Evolutionary conservation across 2,888 invertebrate species (phyloP), one percentile per base, ranked within the genome.

Genomic region (Pelosia muscerda): DNA sequence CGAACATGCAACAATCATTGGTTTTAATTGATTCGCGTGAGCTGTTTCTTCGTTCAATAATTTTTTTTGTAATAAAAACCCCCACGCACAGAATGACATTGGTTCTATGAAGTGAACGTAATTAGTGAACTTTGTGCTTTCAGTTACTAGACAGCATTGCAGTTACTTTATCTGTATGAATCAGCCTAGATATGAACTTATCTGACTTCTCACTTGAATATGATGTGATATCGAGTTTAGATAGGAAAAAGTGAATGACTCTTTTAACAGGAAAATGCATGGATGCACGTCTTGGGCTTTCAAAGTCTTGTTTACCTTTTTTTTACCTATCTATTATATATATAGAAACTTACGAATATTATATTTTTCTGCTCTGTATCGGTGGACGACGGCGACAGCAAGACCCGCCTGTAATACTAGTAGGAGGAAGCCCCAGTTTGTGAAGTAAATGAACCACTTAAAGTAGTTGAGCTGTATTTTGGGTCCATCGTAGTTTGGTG

Each of bases 361-460:
- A 54, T 87, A 86, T 74, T 90, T 90, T 69, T 90, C 86, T 42
- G 83, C 76, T 73, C 89, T 84, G 86, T 94, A 95, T 34, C 93
- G 90, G 67, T 93, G 92, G 0, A 96, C 95, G 0, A 96, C 90
- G 2, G 89, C 84, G 0, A 95, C 88, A 0, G 95, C 96, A 0
- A 97, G 82, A 0, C 95, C 84, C 0, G 96, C 92, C 82, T 97
- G 97, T 2, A 95, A 66, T 0, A 94, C 89, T 71, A 96, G 96
- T 59, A 96, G 77, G 13, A 95, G 83, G 83, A 96, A 95, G 53
- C 97, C 97, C 97, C 97, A 97, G 87, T 97, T 96, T 15, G 97
- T 97, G 81, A 97, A 95, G 87, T 96, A 97, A 74, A 97, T 96
- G 68, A 96, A 95, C 97, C 97, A 97, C 81, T 96, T 96, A 74